Evolutionary conservation across 2,113 vertebrate species (phyloP).

Genomic region (Paralichthys olivaceus): DNA sequence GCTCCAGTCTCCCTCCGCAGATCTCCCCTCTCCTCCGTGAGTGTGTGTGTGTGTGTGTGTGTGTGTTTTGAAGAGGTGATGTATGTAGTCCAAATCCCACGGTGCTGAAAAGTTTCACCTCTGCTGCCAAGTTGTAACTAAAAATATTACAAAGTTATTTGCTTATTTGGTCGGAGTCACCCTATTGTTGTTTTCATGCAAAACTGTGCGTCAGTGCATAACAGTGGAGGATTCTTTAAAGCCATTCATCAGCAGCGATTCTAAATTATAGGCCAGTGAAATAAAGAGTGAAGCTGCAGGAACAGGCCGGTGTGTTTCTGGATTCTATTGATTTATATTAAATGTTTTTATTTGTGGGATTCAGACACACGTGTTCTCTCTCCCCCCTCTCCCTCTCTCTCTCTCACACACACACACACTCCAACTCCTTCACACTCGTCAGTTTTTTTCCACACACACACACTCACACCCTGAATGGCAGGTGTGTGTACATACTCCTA

Average conservation of each 20-base stretch:
- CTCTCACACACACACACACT: constrained; percentile 5
- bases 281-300: not conserved
- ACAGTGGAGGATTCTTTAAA: not conserved
- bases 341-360: constrained; percentile 25
- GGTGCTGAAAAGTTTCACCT: constrained; percentile 61
- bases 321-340: not conserved
- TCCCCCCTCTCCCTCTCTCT: too few relatives aligned
- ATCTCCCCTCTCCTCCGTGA: not conserved
- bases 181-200: not conserved
- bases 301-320: not conserved
- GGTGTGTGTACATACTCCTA: constrained; percentile 28
- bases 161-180: not conserved
- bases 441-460: not conserved
- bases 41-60: not conserved
- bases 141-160: constrained; percentile 4
- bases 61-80: constrained; percentile 21
- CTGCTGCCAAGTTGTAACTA: constrained; percentile 40
- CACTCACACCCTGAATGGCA: constrained; percentile 24
- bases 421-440: constrained; percentile 10
- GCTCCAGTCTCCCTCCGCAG: constrained; percentile 46
- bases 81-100: constrained; percentile 40
- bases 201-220: constrained; percentile 6
- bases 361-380: not conserved
- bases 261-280: constrained; percentile 9
- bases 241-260: constrained; percentile 1